Base-by-base conservation (phyloP, 92 coral and sea anemone species). In the Virgularia gustaviana region DNA sequence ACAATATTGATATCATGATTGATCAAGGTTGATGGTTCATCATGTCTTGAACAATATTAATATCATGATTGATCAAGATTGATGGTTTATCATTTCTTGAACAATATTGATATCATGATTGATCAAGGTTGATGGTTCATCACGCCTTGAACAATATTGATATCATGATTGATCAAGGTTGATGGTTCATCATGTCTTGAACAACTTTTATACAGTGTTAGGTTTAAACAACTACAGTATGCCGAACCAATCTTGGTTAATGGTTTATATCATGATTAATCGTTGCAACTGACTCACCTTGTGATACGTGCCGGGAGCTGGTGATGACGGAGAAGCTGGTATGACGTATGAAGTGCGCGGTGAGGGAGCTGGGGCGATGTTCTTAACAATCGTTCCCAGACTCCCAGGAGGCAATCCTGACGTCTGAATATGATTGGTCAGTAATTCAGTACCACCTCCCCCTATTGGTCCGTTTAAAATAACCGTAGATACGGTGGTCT, bases 401-500 rank as follows among this genome's bases (percentile, higher is more conserved):
- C 31, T 52, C 31, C 30, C 58, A 9, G 30, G 10, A 32, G 75
- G 11, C 52, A 38, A 38, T 15, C 51, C 51, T 4, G 75, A 49
- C 1, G 44, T 34, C 75, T 68, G 75, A 15, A 68, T 47, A 68
- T 68, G 61, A 68, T 68, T 68, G 47, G 61, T 44, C 25, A 68
- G 34, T 15, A 49, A n/a, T n/a, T n/a, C n/a, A n/a, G n/a, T 22
- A 67, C 49, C 74, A 33, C 74, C 49, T 28, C 43, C 31, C 49
- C 36, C 60, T 30, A 67, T 30, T 67, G 74, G 74, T 67, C 74
- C 74, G 18, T 67, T 67, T 32, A 67, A 67, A 47, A 65, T 65
- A 65, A 67, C 74, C 41, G 58, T 52, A 52, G 58, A 52, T 52
- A 52, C 28, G 10, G 58, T 44, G 24, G 60, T 19, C 6, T 57